Evolutionary conservation across 2,888 invertebrate species (phyloP), one percentile per base, ranked within the genome.

Genomic region (Adela reaumurella): DNA sequence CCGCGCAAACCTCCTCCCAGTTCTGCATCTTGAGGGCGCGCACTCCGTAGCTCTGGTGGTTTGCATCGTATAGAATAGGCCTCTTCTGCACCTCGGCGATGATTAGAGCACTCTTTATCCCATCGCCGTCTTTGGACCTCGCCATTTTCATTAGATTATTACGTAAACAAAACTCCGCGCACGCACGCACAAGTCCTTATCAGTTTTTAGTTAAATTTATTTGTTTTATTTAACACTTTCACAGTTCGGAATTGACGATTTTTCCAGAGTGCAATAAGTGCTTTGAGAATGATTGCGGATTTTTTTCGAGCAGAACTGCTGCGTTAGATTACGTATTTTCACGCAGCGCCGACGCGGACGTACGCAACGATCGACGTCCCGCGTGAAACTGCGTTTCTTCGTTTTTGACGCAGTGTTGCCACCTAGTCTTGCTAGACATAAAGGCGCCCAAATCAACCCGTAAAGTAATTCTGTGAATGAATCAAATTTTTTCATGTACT

Each of bases 1-100:
- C 64, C 61, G 67, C 63, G 65, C 67, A 77, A 47, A 78, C 73
- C 59, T 78, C 78, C 59, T 74, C 74, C 79, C 79, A 79, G 58
- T 69, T 68, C 54, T 70, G 61, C 55, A 66, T 64, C 70, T 79
- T 79, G 63, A 70, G 74, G 29, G 68, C 64, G 55, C 76, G 62
- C 53, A 79, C 79, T 3, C 77, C 71, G 56, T 78, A 74, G 55
- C 65, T 69, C 28, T 64, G 58, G 55, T 77, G 69, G 53, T 74
- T 76, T 20, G 72, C 68, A 53, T 78, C 78, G 56, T 67, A 78
- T 47, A 78, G 55, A 47, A 78, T 77, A 45, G 74, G 65, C 53
- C 77, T 61, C 51, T 65, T 73, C 58, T 74, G 70, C 53, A 78
- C 77, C 58, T 77, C 76, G 2, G 67, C 57, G 41, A 78, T 67